These are phyloP conservation scores for Xenopus borealis DNA, from an alignment of 2,113 vertebrate species.

Conservation along the genomic window DNA sequence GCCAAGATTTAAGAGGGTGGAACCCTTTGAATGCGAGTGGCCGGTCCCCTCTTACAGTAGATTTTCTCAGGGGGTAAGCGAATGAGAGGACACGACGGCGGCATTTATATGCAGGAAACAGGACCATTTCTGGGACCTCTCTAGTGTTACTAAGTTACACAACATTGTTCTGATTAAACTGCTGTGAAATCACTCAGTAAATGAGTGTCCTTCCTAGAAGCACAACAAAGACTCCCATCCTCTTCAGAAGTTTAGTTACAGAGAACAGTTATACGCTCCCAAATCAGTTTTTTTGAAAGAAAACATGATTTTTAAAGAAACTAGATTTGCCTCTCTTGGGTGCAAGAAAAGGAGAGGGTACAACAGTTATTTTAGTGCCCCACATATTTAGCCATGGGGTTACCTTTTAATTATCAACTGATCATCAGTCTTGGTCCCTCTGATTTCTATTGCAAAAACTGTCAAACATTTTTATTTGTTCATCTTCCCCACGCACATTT, in stretches of 20 bases:
- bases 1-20: constrained; percentile 11
- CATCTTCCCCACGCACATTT: too few relatives aligned
- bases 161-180: constrained; percentile 29
- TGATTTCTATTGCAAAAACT: too few relatives aligned
- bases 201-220: constrained; percentile 14
- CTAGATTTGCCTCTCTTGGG: too few relatives aligned
- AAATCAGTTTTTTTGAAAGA: too few relatives aligned
- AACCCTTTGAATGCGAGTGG: constrained; percentile 18
- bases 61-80: constrained; percentile 26
- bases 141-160: constrained; percentile 30
- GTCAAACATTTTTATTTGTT: too few relatives aligned
- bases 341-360: too few relatives aligned
- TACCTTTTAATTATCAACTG: too few relatives aligned
- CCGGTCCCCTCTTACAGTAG: not conserved
- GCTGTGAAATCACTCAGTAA: constrained; percentile 30
- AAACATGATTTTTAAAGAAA: too few relatives aligned
- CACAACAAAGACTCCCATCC: constrained; percentile 9
- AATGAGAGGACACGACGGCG: constrained; percentile 19
- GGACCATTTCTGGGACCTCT: constrained; percentile 34
- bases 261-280: too few relatives aligned
- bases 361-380: too few relatives aligned
- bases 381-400: too few relatives aligned
- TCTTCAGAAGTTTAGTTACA: constrained; percentile 5
- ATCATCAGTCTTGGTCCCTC: too few relatives aligned
- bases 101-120: constrained; percentile 37